Base-by-base conservation (phyloP, 2,888 invertebrate species). In the Rhogogaster chlorosoma region DNA sequence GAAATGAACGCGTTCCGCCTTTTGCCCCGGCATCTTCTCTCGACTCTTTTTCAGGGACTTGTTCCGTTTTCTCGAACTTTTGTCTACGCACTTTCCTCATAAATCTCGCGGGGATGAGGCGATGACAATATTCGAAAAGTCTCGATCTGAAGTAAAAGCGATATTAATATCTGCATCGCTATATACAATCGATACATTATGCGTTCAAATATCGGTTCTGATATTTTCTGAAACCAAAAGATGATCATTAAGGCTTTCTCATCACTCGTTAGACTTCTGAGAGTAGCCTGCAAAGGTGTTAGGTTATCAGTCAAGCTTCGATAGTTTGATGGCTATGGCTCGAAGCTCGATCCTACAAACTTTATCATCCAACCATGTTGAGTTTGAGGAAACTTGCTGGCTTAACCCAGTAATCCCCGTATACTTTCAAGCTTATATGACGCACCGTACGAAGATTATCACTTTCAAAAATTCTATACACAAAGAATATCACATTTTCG, bases 1-100 rank as follows among this genome's bases (percentile, higher is more conserved):
- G 80, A 36, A 80, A 80, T 80, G 80, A 80, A 80, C 80, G 80
- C 80, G 57, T 80, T 80, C 61, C 57, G 49, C 49, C 77, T 77
- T 29, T 53, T 77, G 77, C 77, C 32, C 32, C 29, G 77, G 49
- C 53, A 61, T 38, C 26, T 80, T 80, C 38, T 12, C 36, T 61
- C 61, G 49, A 78, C 57, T 61, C 61, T 53, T 78, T 78, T n/a
- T 49, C 22, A 36, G n/a, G 36, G 61, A 22, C 78, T 78, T 78
- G 18, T 61, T 36, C 22, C 80, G 26, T 22, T 36, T 26, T 57
- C n/a, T 53, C 22, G 4, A 57, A n/a, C 49, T 57, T n/a, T 61
- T 49, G 38, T 57, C 36, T 57, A 36, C 49, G 10, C 9, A 53
- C 2, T 57, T 29, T 32, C n/a, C 10, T 53, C 77, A 29, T 29